Evolutionary conservation across 2,888 invertebrate species (phyloP).

Genomic region (Helicoverpa assulta): DNA sequence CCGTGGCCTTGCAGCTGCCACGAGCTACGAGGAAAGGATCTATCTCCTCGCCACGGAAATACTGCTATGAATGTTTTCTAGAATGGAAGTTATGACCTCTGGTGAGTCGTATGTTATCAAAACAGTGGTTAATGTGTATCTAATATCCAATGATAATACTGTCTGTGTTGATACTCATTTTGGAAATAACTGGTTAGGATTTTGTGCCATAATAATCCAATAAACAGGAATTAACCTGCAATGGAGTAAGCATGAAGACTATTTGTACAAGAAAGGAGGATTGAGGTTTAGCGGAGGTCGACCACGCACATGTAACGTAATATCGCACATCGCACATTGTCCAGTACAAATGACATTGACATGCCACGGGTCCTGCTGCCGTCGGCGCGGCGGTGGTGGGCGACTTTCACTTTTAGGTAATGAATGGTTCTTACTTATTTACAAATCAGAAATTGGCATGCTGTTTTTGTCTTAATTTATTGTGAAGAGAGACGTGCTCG

Average conservation of each 20-base stretch:
- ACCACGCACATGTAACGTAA: slow-evolving; percentile 16
- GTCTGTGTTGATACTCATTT: slow-evolving; percentile 28
- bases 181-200: slow-evolving; percentile 46
- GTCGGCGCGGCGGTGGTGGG: slow-evolving; percentile 34
- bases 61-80: slow-evolving; percentile 48
- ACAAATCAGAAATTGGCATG: slow-evolving; percentile 47
- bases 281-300: slow-evolving; percentile 33
- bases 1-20: slow-evolving; percentile 61
- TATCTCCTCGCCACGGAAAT: slow-evolving; percentile 51
- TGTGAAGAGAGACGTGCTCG: slow-evolving; percentile 20
- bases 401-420: slow-evolving; percentile 62
- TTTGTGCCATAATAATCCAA: slow-evolving; percentile 69
- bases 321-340: slow-evolving; percentile 25
- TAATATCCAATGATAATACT: slow-evolving; percentile 37
- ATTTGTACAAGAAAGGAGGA: slow-evolving; percentile 31
- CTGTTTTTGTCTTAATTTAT: slow-evolving; percentile 35
- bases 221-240: slow-evolving; percentile 65
- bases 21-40: slow-evolving; percentile 55
- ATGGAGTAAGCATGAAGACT: slow-evolving; percentile 30
- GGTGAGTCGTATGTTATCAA: slow-evolving; percentile 75
- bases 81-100: slow-evolving; percentile 53
- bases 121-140: slow-evolving; percentile 60
- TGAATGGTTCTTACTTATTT: slow-evolving; percentile 39
- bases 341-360: slow-evolving; percentile 28
- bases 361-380: slow-evolving; percentile 32